A percentile compares a stretch with the other conserved stretches of the same genome.
Conservation (phyloP, 2,797 vertebrate genomes). For the Okamejei kenojei region DNA sequence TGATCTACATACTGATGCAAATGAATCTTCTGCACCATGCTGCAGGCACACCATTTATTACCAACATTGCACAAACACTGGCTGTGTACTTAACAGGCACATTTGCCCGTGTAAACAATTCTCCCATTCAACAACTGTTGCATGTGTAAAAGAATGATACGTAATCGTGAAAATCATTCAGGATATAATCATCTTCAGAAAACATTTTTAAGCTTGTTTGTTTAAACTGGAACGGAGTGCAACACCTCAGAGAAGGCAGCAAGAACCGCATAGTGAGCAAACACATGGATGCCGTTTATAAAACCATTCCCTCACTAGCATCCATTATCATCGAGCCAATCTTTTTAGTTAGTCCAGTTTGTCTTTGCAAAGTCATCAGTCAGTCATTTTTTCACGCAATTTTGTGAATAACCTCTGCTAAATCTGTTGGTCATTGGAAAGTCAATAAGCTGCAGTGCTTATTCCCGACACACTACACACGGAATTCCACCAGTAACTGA, state of each 20-base stretch:
- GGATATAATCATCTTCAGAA: not conserved
- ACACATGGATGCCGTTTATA: not conserved
- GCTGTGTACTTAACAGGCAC: not conserved
- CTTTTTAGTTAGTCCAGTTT: not conserved
- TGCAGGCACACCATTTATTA: not conserved
- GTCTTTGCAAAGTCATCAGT: not conserved
- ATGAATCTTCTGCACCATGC: not conserved
- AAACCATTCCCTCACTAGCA: not conserved
- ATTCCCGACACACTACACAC: not conserved
- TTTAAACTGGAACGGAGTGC: not conserved
- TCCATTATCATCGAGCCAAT: not conserved
- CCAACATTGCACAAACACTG: not conserved
- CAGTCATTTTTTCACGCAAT: not conserved
- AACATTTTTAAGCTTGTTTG: not conserved
- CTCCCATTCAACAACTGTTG: not conserved
- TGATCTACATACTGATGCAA: not conserved
- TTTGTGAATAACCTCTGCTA: conserved; percentile 11
- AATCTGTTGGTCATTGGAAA: not conserved
- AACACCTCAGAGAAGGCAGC: not conserved
- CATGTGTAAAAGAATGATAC: not conserved
- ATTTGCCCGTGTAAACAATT: no score
- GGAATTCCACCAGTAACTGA: not conserved
- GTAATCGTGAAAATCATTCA: not conserved
- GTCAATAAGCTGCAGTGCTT: conserved; percentile 7
- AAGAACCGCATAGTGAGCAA: not conserved